These are phyloP conservation scores for Caenorhabditis sp. DNA, from an alignment of 2,888 invertebrate genomes.

Conservation along the genomic window DNA sequence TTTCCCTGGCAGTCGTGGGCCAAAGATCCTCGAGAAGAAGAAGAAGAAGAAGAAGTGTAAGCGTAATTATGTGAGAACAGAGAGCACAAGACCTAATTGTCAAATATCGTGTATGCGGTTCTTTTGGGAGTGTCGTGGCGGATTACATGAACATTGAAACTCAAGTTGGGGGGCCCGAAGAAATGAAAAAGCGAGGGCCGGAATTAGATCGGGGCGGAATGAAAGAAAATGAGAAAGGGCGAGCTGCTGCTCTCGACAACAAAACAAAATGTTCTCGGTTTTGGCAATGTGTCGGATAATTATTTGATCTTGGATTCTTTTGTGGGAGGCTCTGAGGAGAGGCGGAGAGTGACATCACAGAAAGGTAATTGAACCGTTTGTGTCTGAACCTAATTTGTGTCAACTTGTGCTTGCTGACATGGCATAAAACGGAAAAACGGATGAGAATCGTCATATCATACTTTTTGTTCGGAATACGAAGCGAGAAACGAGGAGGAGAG, in stretches of 20 bases:
- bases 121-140: not conserved
- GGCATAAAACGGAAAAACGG: too few relatives aligned
- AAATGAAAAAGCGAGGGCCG: conserved; percentile 5
- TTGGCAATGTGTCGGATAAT: conserved; percentile 9
- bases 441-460: too few relatives aligned
- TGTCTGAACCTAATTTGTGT: not conserved
- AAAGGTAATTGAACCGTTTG: not conserved
- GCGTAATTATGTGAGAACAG: too few relatives aligned
- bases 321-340: not conserved
- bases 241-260: not conserved
- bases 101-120: not conserved
- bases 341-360: not conserved
- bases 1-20: too few relatives aligned
- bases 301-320: conserved; percentile 48
- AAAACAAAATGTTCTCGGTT: conserved; percentile 8
- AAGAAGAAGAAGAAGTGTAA: too few relatives aligned
- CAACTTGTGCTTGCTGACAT: too few relatives aligned
- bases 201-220: too few relatives aligned
- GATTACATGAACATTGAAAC: not conserved
- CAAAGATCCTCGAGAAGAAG: too few relatives aligned
- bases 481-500: too few relatives aligned
- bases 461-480: too few relatives aligned
- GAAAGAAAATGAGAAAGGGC: too few relatives aligned
- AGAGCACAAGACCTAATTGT: not conserved
- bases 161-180: not conserved